Conservation (phyloP, 2,797 vertebrate species). For the Dryobates pubescens region DNA sequence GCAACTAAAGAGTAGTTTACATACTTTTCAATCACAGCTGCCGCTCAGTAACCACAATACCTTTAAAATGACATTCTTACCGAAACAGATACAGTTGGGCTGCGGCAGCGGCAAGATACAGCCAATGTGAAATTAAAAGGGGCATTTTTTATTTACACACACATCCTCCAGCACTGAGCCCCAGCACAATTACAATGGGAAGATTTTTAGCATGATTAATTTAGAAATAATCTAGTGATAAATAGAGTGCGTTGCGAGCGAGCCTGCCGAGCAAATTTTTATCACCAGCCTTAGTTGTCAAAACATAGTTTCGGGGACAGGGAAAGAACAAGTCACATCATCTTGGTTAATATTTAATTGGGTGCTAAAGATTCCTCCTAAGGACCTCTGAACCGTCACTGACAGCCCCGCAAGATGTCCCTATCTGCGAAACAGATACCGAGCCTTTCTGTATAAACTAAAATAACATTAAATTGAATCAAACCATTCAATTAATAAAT, state of each 20-base stretch:
- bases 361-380: constrained; percentile 71
- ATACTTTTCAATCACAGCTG: constrained; percentile 85
- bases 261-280: constrained; percentile 61
- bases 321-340: constrained; percentile 60
- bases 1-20: constrained; percentile 84
- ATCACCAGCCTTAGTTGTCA: constrained; percentile 62
- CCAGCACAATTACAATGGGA: constrained; percentile 61
- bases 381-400: constrained; percentile 67
- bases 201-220: constrained; percentile 68
- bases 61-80: constrained; percentile 80
- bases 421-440: constrained; percentile 64
- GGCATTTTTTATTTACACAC: constrained; percentile 65
- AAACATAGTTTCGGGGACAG: constrained; percentile 71
- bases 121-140: constrained; percentile 69
- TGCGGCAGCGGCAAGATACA: constrained; percentile 46
- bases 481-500: constrained; percentile 82
- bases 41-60: constrained; percentile 82
- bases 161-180: constrained; percentile 21
- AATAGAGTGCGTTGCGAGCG: constrained; percentile 59
- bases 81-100: constrained; percentile 71
- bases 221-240: constrained; percentile 71
- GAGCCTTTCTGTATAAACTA: constrained; percentile 72
- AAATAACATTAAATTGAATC: constrained; percentile 80
- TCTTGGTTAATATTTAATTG: constrained; percentile 77
- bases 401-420: constrained; percentile 59